These are phyloP conservation scores for Syrmaticus mikado DNA, from an alignment of 2,113 vertebrate genomes.

Conservation along the genomic window DNA sequence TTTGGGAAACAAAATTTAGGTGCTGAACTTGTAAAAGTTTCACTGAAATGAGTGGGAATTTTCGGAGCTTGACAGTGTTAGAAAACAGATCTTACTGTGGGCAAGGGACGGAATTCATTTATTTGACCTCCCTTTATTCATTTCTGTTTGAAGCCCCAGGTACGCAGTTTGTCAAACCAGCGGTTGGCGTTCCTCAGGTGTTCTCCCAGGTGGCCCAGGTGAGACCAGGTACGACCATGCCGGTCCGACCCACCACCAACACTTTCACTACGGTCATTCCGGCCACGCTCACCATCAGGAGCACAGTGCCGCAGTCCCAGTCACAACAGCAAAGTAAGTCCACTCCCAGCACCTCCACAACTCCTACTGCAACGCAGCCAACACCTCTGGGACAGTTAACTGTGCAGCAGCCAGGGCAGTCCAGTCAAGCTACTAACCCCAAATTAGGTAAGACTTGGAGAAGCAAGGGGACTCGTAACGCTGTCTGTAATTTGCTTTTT, in stretches of 20 bases:
- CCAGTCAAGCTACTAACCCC: constrained; percentile 76
- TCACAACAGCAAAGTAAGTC: constrained; percentile 79
- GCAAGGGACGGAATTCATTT: fast-evolving
- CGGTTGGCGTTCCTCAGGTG: constrained; percentile 84
- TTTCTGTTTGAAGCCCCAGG: constrained; percentile 78
- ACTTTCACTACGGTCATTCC: constrained; percentile 88
- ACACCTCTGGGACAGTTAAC: constrained; percentile 74
- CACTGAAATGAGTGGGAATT: not conserved
- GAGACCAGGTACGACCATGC: constrained; percentile 74
- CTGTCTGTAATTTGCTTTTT: not conserved
- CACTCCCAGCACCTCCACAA: constrained; percentile 75
- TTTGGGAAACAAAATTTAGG: not conserved
- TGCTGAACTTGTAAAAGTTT: not conserved
- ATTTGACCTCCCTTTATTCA: not conserved
- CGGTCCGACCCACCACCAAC: constrained; percentile 78
- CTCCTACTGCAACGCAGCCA: constrained; percentile 77
- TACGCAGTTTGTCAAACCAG: constrained; percentile 87
- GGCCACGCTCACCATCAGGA: constrained; percentile 88
- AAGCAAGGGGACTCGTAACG: not conserved
- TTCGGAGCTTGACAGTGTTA: not conserved
- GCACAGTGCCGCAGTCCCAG: constrained; percentile 79
- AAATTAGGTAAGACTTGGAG: constrained; percentile 79
- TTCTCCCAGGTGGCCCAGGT: constrained; percentile 84
- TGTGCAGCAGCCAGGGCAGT: constrained; percentile 73
- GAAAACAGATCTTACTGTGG: not conserved